Conservation (phyloP, 2,888 invertebrate species). For the Watsonalla cultraria region DNA sequence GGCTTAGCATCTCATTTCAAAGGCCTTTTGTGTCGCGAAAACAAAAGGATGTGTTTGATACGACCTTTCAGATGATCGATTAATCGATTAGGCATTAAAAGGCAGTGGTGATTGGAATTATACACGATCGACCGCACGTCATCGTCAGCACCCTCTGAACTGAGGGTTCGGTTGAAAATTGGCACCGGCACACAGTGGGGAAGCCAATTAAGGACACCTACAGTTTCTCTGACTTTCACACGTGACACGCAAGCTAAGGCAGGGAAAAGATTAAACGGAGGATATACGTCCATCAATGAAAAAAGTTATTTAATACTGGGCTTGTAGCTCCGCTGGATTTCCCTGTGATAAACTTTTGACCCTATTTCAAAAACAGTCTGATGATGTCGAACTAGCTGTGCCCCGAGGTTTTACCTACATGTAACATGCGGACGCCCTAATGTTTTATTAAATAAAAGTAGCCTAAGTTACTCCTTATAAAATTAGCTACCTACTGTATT, state of each 20-base stretch:
- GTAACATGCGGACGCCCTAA: no score
- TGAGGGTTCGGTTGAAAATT: constrained; percentile 9
- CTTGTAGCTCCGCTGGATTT: neutral
- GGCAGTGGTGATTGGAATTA: constrained; percentile 2
- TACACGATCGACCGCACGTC: constrained; percentile 7
- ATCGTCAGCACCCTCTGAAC: neutral
- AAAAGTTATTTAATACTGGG: constrained; percentile 1
- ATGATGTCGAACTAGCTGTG: no score
- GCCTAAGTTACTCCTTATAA: no score
- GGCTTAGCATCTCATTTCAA: constrained; percentile 25
- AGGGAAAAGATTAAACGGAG: constrained; percentile 9
- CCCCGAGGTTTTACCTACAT: no score
- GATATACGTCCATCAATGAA: constrained; percentile 11
- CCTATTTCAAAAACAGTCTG: neutral
- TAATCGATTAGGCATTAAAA: constrained; percentile 21
- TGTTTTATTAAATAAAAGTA: no score
- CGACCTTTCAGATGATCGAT: constrained; percentile 24
- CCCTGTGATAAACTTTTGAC: neutral
- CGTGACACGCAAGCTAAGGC: constrained; percentile 17
- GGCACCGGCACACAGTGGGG: constrained; percentile 8
- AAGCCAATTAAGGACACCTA: constrained; percentile 21
- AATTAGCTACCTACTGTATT: no score
- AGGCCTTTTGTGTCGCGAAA: constrained; percentile 26
- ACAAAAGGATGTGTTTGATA: constrained; percentile 28
- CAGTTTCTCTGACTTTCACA: constrained; percentile 14